phyloP scores from a whole-genome alignment of 2,797 vertebrate species.

The Cossypha heuglini region DNA sequence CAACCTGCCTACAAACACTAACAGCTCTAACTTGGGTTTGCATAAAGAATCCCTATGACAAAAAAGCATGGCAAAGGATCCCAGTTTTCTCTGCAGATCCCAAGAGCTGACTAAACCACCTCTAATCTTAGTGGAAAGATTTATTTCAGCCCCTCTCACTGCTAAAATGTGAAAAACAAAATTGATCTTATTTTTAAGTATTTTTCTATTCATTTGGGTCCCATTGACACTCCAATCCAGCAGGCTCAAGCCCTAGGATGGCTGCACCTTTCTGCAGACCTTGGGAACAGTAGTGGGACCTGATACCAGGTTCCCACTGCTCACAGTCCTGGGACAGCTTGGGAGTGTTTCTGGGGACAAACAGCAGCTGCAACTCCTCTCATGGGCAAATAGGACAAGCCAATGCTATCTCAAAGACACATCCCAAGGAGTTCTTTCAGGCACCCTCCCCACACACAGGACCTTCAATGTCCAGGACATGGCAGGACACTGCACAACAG shows the following conservation, averaged over 20 bases:
- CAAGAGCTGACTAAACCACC: background rate
- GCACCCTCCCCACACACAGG: background rate
- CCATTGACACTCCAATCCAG: accelerated
- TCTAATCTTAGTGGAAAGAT: background rate
- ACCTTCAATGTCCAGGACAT: background rate
- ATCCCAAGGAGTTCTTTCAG: background rate
- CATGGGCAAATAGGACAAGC: background rate
- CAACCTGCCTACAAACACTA: background rate
- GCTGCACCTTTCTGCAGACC: background rate
- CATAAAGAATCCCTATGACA: background rate
- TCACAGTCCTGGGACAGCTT: background rate
- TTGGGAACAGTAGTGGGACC: background rate
- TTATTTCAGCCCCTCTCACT: background rate
- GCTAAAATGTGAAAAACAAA: background rate
- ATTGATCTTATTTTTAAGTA: background rate
- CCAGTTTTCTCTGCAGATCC: background rate
- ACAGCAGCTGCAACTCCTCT: background rate
- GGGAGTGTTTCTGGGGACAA: background rate
- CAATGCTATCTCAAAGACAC: background rate
- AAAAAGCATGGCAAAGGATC: background rate
- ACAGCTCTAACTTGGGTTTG: background rate
- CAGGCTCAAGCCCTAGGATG: background rate
- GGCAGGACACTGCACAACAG: background rate
- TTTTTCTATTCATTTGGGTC: background rate
- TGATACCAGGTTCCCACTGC: background rate